Evolutionary conservation across 2,888 invertebrate genomes (phyloP).

Genomic region (Idaea biselata): DNA sequence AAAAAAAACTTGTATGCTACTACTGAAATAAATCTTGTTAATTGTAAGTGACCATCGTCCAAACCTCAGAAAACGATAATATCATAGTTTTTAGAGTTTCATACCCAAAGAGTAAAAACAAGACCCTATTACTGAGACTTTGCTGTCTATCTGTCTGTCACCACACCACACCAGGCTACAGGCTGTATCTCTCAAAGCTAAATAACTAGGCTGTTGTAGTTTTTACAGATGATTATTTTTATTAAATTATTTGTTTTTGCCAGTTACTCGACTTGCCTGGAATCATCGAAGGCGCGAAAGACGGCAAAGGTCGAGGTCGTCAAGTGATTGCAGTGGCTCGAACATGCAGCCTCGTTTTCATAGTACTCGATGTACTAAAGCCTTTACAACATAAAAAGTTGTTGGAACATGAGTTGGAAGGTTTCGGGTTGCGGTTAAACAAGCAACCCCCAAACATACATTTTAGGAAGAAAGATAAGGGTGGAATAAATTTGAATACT

Average conservation of each 20-base stretch:
- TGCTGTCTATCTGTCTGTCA: too few species aligned
- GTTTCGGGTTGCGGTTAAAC: slow-evolving; percentile 97
- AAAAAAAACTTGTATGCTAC: too few species aligned
- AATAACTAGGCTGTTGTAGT: too few species aligned
- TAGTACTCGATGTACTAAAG: slow-evolving; percentile 98
- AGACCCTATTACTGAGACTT: too few species aligned
- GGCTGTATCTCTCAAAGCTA: too few species aligned
- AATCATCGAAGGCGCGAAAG: slow-evolving; percentile 99
- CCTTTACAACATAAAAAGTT: slow-evolving; percentile 97
- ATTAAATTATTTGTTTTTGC: background rate
- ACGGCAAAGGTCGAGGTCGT: slow-evolving; percentile 98
- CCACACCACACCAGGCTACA: too few species aligned
- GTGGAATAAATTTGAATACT: slow-evolving; percentile 96
- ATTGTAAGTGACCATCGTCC: too few species aligned
- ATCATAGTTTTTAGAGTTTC: too few species aligned
- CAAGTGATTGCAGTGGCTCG: slow-evolving; percentile 99
- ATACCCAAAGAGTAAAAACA: too few species aligned
- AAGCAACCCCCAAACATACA: slow-evolving; percentile 98
- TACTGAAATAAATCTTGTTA: too few species aligned
- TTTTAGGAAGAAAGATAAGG: slow-evolving; percentile 98
- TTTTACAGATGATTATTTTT: too few species aligned
- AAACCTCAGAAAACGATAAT: too few species aligned
- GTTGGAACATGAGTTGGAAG: slow-evolving; percentile 98
- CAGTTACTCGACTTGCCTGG: slow-evolving; percentile 98
- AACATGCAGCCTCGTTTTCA: slow-evolving; percentile 98